Conservation (phyloP, 2,797 vertebrate genomes). For the Phrynocephalus vlangalii region DNA sequence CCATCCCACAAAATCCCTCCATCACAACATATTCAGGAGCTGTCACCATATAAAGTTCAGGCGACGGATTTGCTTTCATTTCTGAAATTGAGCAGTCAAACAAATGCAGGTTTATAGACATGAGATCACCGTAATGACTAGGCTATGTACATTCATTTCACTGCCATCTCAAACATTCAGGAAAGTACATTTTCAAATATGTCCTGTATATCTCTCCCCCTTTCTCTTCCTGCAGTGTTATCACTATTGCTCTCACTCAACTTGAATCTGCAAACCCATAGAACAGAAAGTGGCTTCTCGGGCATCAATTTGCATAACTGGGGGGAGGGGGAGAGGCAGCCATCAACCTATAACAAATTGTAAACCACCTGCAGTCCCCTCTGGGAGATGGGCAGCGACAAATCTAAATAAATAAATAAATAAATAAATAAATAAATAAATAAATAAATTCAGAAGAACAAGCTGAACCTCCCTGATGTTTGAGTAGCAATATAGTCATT, state of each 20-base stretch:
- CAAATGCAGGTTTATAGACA: slow-evolving; percentile 35
- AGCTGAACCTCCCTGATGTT: neutral
- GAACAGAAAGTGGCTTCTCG: neutral
- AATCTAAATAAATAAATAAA: too few species aligned
- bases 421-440: too few species aligned
- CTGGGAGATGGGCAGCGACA: too few species aligned
- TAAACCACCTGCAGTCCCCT: too few species aligned
- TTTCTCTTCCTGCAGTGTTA: neutral
- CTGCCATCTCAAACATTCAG: slow-evolving; percentile 10
- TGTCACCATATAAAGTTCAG: slow-evolving; percentile 34
- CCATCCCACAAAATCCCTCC: slow-evolving; percentile 34
- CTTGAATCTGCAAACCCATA: neutral
- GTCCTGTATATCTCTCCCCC: neutral
- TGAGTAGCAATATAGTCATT: neutral
- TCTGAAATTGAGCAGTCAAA: slow-evolving; percentile 33
- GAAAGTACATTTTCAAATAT: slow-evolving; percentile 32
- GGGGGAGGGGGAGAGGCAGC: neutral
- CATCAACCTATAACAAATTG: neutral
- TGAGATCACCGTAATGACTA: slow-evolving; percentile 2
- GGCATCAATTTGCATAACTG: neutral
- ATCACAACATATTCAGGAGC: slow-evolving; percentile 39
- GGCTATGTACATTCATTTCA: slow-evolving; percentile 12
- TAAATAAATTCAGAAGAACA: neutral
- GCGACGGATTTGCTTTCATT: slow-evolving; percentile 43
- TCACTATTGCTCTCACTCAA: neutral